Conservation (phyloP, 2,888 invertebrate genomes). For the Microplitis deprimator region DNA sequence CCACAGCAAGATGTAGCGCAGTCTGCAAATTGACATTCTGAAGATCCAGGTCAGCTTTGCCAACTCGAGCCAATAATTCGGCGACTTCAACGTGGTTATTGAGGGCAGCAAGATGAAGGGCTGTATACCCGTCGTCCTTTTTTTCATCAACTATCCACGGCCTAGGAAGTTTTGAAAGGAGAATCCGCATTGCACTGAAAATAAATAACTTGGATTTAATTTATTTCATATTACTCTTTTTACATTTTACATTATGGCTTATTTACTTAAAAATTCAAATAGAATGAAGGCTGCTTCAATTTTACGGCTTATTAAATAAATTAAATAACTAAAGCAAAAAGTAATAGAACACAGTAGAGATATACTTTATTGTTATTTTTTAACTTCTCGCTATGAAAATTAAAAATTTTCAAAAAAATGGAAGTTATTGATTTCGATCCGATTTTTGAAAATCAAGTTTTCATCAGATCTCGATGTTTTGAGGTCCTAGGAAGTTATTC, state of each 20-base stretch:
- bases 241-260: neutral
- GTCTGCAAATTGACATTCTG: constrained; percentile 97
- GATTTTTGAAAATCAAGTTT: no score
- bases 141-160: constrained; percentile 99
- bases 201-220: constrained; percentile 34
- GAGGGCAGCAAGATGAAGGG: constrained; percentile 93
- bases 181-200: constrained; percentile 94
- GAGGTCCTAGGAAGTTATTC: no score
- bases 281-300: neutral
- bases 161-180: constrained; percentile 91
- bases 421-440: no score
- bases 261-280: neutral
- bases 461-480: no score
- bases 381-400: no score
- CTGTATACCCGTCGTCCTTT: constrained; percentile 98
- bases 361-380: no score
- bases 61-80: constrained; percentile 87
- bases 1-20: constrained; percentile 93
- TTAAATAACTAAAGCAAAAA: neutral
- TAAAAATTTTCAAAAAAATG: no score
- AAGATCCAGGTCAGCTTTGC: constrained; percentile 93
- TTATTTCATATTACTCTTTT: constrained; percentile 14
- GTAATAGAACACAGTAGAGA: neutral
- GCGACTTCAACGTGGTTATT: constrained; percentile 98
- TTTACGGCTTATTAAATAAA: neutral